Conservation (phyloP, 2,888 invertebrate genomes). For the Polylopha cassiicola region DNA sequence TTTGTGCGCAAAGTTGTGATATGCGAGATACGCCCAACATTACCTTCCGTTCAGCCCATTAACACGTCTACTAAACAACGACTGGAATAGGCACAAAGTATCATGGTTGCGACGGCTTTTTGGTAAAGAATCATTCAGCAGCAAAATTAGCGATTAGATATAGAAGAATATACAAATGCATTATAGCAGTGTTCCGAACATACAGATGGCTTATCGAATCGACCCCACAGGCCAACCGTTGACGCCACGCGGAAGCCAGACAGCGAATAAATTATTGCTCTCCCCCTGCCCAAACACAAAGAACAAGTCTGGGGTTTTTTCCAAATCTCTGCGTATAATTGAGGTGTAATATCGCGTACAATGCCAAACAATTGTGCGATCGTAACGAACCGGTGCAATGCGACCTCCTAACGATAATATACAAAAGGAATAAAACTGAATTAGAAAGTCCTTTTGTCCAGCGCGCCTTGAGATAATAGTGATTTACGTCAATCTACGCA, state of each 20-base stretch:
- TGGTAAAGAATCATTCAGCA: background rate
- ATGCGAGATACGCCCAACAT: too few relatives aligned
- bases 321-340: constrained; percentile 55
- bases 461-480: constrained; percentile 44
- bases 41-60: too few relatives aligned
- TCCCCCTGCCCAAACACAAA: constrained; percentile 53
- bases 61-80: too few relatives aligned
- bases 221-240: constrained; percentile 40
- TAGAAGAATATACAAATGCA: constrained; percentile 1
- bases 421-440: constrained; percentile 50
- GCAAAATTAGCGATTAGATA: background rate
- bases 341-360: constrained; percentile 64
- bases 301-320: constrained; percentile 45
- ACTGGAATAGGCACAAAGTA: too few relatives aligned
- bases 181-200: constrained; percentile 19
- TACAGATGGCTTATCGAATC: constrained; percentile 39
- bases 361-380: constrained; percentile 46
- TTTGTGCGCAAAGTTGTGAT: too few relatives aligned
- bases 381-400: constrained; percentile 45
- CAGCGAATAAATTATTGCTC: constrained; percentile 56
- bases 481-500: constrained; percentile 58
- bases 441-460: constrained; percentile 58
- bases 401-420: constrained; percentile 37
- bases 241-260: constrained; percentile 56
- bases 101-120: too few relatives aligned